phyloP scores from a whole-genome alignment of 2,888 invertebrate species.

The Leptopilina drosophilae region DNA sequence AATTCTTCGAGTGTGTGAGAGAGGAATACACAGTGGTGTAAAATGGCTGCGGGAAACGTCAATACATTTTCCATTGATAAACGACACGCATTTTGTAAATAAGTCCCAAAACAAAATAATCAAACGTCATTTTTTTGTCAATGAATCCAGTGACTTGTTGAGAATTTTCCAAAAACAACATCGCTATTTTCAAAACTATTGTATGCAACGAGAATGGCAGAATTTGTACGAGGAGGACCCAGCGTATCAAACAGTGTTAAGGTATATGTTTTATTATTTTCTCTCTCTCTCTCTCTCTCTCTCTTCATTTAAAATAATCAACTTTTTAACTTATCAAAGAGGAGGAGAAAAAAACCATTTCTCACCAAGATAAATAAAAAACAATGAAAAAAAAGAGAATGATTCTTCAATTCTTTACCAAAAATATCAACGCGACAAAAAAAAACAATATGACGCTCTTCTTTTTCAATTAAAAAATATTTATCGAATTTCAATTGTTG shows the following conservation, averaged over 20 bases:
- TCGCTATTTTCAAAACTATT: constrained; percentile 54
- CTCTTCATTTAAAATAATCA: background rate
- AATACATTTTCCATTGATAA: constrained; percentile 71
- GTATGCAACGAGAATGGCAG: constrained; percentile 75
- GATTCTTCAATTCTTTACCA: background rate
- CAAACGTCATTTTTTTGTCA: background rate
- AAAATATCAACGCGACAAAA: background rate
- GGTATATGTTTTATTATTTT: constrained; percentile 63
- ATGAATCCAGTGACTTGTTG: constrained; percentile 48
- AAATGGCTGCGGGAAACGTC: constrained; percentile 75
- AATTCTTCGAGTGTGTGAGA: constrained; percentile 49
- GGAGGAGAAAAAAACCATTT: constrained; percentile 12
- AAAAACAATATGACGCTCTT: background rate
- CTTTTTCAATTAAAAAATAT: background rate
- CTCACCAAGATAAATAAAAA: constrained; percentile 40
- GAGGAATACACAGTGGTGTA: constrained; percentile 60
- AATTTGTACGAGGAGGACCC: constrained; percentile 78
- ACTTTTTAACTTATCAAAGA: constrained; percentile 42
- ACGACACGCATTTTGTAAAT: constrained; percentile 64
- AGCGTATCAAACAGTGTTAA: constrained; percentile 77
- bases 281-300: too few relatives aligned
- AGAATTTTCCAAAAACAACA: constrained; percentile 50
- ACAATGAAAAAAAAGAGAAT: constrained; percentile 26
- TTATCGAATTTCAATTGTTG: background rate
- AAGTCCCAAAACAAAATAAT: constrained; percentile 51